Evolutionary conservation across 2,113 vertebrate species (phyloP).

Genomic region (Aspiorhynchus laticeps): DNA sequence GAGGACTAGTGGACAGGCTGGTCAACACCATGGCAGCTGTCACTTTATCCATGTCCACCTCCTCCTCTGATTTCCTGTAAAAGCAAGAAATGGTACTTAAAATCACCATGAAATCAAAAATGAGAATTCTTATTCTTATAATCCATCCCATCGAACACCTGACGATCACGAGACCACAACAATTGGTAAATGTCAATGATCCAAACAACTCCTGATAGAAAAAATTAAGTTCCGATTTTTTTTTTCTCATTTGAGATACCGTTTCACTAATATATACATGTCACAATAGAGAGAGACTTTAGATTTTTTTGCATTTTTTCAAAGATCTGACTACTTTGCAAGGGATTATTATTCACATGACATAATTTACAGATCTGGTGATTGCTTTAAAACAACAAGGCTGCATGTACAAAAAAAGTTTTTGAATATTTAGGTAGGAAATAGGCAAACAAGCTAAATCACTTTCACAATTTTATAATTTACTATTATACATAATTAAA

Average conservation of each 20-base stretch:
- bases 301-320: background rate
- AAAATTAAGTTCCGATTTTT: no score
- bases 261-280: no score
- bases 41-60: constrained; percentile 98
- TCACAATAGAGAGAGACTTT: background rate
- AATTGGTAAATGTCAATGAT: background rate
- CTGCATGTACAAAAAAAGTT: background rate
- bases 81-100: background rate
- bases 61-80: constrained; percentile 89
- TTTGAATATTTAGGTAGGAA: background rate
- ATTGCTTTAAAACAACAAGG: background rate
- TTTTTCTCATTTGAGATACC: no score
- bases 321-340: background rate
- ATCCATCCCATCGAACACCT: background rate
- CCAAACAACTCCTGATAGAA: background rate
- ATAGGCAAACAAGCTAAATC: background rate
- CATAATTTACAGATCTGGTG: background rate
- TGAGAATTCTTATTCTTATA: background rate
- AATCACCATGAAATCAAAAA: background rate
- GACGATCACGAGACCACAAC: background rate
- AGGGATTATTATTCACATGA: background rate
- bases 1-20: constrained; percentile 95
- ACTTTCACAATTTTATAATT: no score
- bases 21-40: constrained; percentile 98
- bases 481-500: background rate